Base-by-base conservation (phyloP, 2,888 invertebrate species). In the Parapristionchus giblindavisi region DNA sequence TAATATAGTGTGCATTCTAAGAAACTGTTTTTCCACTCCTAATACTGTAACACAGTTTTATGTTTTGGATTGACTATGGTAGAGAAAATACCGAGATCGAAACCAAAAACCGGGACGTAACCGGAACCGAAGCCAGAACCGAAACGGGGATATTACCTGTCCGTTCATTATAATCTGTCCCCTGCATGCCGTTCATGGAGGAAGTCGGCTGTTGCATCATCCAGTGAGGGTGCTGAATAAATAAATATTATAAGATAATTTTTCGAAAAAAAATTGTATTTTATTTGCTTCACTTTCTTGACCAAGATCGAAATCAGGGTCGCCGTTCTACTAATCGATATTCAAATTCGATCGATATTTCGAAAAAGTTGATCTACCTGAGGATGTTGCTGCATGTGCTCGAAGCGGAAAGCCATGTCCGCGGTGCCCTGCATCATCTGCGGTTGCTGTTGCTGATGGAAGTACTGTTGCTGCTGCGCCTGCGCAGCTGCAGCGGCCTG, bases 171-270 rank as follows among this genome's bases (percentile, higher is more conserved):
- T 17, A 21, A 11, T 21, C 4, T 24, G 24, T 3, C 21, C 52
- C n/a, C 52, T 58, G 43, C 63, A 40, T 65, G 63, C 43, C 48
- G 63, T 24, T 65, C 43, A 65, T 65, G 21, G 63, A 43, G 43
- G 43, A 40, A 5, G 63, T 40, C 63, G 40, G 63, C 63, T 65
- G 63, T 43, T 43, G 40, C 63, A 43, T 40, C 63, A 65, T 65
- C 63, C 63, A 65, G 38, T 61, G 61, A 36, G 36, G 61, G 24
- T 61, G 61, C 38, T 61, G 61, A 3, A n/a, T n/a, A n/a, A n/a
- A n/a, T n/a, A n/a, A n/a, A n/a, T n/a, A n/a, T n/a, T n/a, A n/a
- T n/a, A n/a, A n/a, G n/a, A n/a, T n/a, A n/a, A n/a, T n/a, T n/a
- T n/a, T n/a, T n/a, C n/a, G n/a, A n/a, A n/a, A n/a, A n/a, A n/a